Evolutionary conservation across 2,888 invertebrate species (phyloP).

Genomic region (Acronicta leporina): DNA sequence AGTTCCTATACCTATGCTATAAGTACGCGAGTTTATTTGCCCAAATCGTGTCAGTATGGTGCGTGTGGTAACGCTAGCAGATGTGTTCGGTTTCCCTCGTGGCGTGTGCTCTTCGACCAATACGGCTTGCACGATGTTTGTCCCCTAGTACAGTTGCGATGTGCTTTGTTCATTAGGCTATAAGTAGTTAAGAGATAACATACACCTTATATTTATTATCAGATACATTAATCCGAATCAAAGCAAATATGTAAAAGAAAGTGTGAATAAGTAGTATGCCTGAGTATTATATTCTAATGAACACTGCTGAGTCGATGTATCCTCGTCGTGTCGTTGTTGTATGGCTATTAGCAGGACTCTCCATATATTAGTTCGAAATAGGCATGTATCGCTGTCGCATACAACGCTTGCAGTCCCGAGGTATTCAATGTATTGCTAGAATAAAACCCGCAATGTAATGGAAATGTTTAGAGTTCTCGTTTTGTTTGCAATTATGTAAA

Average conservation of each 20-base stretch:
- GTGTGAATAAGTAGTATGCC: background rate
- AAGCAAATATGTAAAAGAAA: too few relatives aligned
- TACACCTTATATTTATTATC: too few relatives aligned
- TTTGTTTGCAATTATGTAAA: conserved; percentile 57
- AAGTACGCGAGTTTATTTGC: background rate
- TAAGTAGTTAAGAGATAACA: background rate
- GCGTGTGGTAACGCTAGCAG: conserved; percentile 20
- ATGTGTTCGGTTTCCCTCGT: conserved; percentile 47
- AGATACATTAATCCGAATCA: too few relatives aligned
- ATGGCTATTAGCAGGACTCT: conserved; percentile 38
- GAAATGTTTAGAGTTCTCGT: conserved; percentile 53
- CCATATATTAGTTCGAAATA: conserved; percentile 47
- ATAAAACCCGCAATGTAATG: conserved; percentile 61
- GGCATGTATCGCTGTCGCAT: conserved; percentile 65
- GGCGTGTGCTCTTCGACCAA: conserved; percentile 66
- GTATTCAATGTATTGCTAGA: conserved; percentile 45
- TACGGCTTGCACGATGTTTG: conserved; percentile 61
- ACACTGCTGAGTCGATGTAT: conserved; percentile 45
- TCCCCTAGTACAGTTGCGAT: conserved; percentile 29
- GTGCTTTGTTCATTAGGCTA: conserved; percentile 54
- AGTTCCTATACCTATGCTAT: too few relatives aligned
- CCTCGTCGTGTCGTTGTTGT: conserved; percentile 58
- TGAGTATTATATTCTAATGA: conserved; percentile 56
- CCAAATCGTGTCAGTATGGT: background rate
- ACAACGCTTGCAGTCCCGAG: conserved; percentile 68